Base-by-base conservation (phyloP, 1,140 invertebrate species). In the Drosophila tropicalis region DNA sequence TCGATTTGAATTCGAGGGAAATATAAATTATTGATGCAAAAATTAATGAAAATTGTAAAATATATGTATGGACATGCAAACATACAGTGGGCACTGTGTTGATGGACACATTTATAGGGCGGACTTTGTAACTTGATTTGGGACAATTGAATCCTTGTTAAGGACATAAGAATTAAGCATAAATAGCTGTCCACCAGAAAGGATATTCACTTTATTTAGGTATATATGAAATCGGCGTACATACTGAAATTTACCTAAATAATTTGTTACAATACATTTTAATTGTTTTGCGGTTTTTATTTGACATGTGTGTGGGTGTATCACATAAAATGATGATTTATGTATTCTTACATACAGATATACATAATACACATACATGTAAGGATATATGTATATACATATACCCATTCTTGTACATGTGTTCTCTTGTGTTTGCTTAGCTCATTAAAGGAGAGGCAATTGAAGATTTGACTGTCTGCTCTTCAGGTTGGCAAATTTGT, bases 401-500 rank as follows among this genome's bases (percentile, higher is more conserved):
- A 17, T 3, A 17, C 19, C 29, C 29, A 29, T 29, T 29, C 5
- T 7, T 22, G 3, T 51, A 51, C 7, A 17, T 44, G 5, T 47
- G 15, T 19, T 19, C 1, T 47, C 17, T 51, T 58, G 62, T 58
- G 40, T 47, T 47, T 47, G 19, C 29, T 58, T 17, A 58, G 56
- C 56, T 58, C 56, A 58, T 58, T 58, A 58, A 58, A 39, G 39
- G 32, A 19, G 17, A 58, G 15, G 40, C 47, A 70, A 41, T 34
- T 62, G 40, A 65, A 73, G 69, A 67, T 60, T 58, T 63, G 62
- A 34, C n/a, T 60, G 29, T 29, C 56, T 51, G 13, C 47, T 44
- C 58, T 63, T 58, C 57, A 70, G 77, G 74, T 62, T 72, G 17
- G 61, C 64, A 70, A 75, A 83, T 79, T 51, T 67, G 72, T 86